These are phyloP conservation scores for Hippocampus zosterae DNA, from an alignment of 2,113 vertebrate species.

Conservation along the genomic window DNA sequence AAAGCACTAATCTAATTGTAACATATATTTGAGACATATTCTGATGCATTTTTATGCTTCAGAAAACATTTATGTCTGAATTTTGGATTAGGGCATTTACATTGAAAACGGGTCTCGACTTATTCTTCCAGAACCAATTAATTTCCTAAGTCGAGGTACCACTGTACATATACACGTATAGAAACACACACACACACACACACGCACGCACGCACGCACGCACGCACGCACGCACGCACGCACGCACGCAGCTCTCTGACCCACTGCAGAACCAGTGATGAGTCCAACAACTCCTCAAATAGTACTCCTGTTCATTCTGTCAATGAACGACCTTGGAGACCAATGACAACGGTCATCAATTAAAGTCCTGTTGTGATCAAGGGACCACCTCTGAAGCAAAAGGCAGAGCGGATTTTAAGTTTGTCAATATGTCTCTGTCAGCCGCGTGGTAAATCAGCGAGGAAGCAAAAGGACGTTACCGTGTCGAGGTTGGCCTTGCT, in stretches of 20 bases:
- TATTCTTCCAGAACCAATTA: no score
- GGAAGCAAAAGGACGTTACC: constrained; percentile 67
- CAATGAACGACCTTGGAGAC: constrained; percentile 22
- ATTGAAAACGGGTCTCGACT: no score
- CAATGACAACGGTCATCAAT: constrained; percentile 20
- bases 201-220: no score
- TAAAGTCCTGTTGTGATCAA: constrained; percentile 26
- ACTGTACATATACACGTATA: no score
- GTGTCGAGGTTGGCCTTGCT: constrained; percentile 82
- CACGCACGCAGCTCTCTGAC: not conserved
- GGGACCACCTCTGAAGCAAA: constrained; percentile 12
- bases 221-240: no score
- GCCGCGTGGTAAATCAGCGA: constrained; percentile 22
- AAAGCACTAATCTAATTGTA: no score
- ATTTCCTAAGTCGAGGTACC: no score
- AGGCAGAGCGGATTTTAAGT: constrained; percentile 32
- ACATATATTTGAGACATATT: no score
- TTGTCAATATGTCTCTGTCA: constrained; percentile 28
- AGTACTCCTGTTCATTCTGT: not conserved
- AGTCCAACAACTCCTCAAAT: not conserved
- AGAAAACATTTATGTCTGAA: no score
- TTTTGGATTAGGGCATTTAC: no score
- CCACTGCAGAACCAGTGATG: not conserved
- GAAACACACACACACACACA: no score
- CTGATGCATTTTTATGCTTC: no score